These are phyloP conservation scores for Spodoptera littoralis DNA, from an alignment of 2,888 invertebrate genomes.

Conservation along the genomic window DNA sequence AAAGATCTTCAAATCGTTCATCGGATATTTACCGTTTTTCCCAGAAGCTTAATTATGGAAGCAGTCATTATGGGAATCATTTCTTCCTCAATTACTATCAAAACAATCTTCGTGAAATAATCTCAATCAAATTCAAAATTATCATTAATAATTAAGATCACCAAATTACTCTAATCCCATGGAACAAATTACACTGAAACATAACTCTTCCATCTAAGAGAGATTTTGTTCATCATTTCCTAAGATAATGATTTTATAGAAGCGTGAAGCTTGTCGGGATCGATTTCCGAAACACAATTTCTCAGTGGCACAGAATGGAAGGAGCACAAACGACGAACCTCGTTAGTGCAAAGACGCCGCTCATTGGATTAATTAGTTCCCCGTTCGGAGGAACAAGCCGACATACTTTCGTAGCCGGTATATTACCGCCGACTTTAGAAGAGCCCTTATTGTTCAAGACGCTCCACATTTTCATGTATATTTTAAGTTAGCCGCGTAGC, in stretches of 20 bases:
- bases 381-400: slow-evolving; percentile 74
- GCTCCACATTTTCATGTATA: slow-evolving; percentile 77
- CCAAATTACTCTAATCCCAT: slow-evolving; percentile 36
- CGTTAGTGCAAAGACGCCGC: slow-evolving; percentile 83
- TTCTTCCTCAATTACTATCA: slow-evolving; percentile 17
- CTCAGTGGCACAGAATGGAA: slow-evolving; percentile 69
- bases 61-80: not conserved
- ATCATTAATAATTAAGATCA: slow-evolving; percentile 45
- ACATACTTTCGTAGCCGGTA: slow-evolving; percentile 72
- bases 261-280: slow-evolving; percentile 63
- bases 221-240: slow-evolving; percentile 41
- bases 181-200: slow-evolving; percentile 43
- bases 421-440: slow-evolving; percentile 63
- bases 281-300: slow-evolving; percentile 78
- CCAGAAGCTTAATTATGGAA: slow-evolving; percentile 17
- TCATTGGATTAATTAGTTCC: slow-evolving; percentile 87
- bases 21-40: not conserved
- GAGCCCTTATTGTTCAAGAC: slow-evolving; percentile 73
- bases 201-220: slow-evolving; percentile 39
- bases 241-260: slow-evolving; percentile 52
- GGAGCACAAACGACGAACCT: slow-evolving; percentile 81
- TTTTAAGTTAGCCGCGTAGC: slow-evolving; percentile 73
- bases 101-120: slow-evolving; percentile 36
- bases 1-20: not conserved
- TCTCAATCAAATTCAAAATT: slow-evolving; percentile 45